phyloP scores from a whole-genome alignment of 2,888 invertebrate species.

The Agonopterix alstromeriana region DNA sequence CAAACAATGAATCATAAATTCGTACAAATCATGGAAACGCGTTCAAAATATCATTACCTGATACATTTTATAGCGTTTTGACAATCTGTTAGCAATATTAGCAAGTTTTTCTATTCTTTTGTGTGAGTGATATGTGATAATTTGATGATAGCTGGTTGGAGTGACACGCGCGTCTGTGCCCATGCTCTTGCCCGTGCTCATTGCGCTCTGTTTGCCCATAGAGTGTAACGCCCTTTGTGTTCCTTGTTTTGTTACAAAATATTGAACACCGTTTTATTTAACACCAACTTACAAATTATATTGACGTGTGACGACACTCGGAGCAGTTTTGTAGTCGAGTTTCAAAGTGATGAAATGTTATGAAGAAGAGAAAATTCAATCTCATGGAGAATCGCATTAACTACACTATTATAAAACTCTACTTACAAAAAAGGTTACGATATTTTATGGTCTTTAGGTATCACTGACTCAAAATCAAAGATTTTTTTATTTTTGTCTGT shows the following conservation, averaged over 20 bases:
- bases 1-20: conserved; percentile 16
- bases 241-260: conserved; percentile 76
- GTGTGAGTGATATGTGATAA: conserved; percentile 49
- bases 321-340: conserved; percentile 33
- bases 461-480: too few species aligned
- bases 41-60: conserved; percentile 12
- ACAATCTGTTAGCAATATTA: conserved; percentile 24
- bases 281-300: conserved; percentile 69
- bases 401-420: too few species aligned
- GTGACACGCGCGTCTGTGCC: conserved; percentile 7
- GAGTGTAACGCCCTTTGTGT: conserved; percentile 74
- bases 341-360: not conserved
- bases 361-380: too few species aligned
- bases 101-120: conserved; percentile 26
- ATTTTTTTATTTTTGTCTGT: too few species aligned
- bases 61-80: conserved; percentile 24
- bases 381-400: too few species aligned
- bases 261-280: conserved; percentile 76
- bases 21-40: conserved; percentile 11
- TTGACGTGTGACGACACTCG: conserved; percentile 58
- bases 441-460: too few species aligned
- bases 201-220: conserved; percentile 51
- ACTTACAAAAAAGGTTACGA: too few species aligned
- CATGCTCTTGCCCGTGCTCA: conserved; percentile 3
- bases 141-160: conserved; percentile 49